phyloP scores from a whole-genome alignment of 2,113 vertebrate species.

The Rallus limicola region DNA sequence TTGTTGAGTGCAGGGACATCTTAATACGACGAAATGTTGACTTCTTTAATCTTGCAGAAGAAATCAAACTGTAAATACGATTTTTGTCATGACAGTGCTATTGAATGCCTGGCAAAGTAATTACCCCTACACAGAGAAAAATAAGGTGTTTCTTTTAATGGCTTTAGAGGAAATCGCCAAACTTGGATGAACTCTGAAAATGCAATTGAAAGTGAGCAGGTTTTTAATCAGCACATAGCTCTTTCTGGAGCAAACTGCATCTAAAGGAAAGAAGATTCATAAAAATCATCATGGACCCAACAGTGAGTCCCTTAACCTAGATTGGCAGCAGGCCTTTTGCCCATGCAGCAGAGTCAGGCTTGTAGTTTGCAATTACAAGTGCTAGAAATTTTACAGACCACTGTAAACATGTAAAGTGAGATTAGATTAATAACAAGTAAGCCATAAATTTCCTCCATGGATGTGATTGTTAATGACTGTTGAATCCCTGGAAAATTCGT shows the following conservation, averaged over 20 bases:
- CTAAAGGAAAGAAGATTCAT: background rate
- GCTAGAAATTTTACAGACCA: background rate
- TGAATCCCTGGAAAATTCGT: background rate
- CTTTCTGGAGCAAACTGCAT: background rate
- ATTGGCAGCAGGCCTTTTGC: background rate
- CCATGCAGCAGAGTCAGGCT: background rate
- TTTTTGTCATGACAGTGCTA: slow-evolving; percentile 33
- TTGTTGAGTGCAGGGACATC: background rate
- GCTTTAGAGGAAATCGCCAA: slow-evolving; percentile 13
- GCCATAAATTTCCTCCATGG: background rate
- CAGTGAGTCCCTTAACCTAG: background rate
- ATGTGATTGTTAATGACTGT: background rate
- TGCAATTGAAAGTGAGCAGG: background rate
- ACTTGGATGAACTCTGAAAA: background rate
- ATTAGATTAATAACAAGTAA: background rate
- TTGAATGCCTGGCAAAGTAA: slow-evolving; percentile 52
- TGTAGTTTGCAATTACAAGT: background rate
- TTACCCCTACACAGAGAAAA: slow-evolving; percentile 40
- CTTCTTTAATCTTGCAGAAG: slow-evolving; percentile 9
- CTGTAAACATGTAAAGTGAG: background rate
- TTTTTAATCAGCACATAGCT: background rate
- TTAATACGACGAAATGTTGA: background rate
- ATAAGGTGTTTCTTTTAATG: slow-evolving; percentile 34
- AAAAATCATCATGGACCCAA: background rate
- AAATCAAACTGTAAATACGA: slow-evolving; percentile 6